Base-by-base conservation (phyloP, 1,140 invertebrate species). In the Drosophila novamexicana region DNA sequence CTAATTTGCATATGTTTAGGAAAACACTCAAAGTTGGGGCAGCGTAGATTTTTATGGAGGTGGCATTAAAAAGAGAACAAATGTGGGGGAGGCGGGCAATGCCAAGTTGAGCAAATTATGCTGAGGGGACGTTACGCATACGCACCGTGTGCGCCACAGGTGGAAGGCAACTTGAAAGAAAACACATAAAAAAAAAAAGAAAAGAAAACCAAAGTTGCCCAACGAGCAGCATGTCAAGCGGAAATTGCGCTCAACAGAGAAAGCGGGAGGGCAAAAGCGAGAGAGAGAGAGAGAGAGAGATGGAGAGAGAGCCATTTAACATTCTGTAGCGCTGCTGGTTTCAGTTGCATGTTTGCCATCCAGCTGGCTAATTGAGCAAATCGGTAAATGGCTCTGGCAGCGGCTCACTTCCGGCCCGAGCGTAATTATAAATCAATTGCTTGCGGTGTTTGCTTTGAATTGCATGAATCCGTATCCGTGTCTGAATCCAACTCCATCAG, bases 341-440 rank as follows among this genome's bases (percentile, higher is more conserved):
- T 76, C 67, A 65, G 57, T 71, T 61, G 75, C 75, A 66, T 49
- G 81, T 74, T 85, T 75, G 53, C 72, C 66, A 49, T 36, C 32
- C 67, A 64, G 69, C 50, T 69, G 83, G 73, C 83, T 88, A 88
- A 88, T 88, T 88, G 79, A 88, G 77, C 77, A 80, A 77, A 72
- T 80, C 73, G 65, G 42, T 61, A 69, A 88, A 65, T 66, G 72
- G 65, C 61, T 67, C 64, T 67, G 66, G 50, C 61, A 65, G 45
- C 75, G 67, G 45, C 71, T 68, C 68, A 69, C 57, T 82, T 79
- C 71, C 78, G 61, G 8, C 34, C 76, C 42, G 49, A 59, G 9
- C 70, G 76, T 88, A 88, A 88, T 86, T 86, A 86, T 86, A 86
- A 86, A 88, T 86, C 83, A 88, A 86, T 88, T 79, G 79, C 54